phyloP scores from a whole-genome alignment of 2,797 vertebrate species.

The Sebastes itinus region DNA sequence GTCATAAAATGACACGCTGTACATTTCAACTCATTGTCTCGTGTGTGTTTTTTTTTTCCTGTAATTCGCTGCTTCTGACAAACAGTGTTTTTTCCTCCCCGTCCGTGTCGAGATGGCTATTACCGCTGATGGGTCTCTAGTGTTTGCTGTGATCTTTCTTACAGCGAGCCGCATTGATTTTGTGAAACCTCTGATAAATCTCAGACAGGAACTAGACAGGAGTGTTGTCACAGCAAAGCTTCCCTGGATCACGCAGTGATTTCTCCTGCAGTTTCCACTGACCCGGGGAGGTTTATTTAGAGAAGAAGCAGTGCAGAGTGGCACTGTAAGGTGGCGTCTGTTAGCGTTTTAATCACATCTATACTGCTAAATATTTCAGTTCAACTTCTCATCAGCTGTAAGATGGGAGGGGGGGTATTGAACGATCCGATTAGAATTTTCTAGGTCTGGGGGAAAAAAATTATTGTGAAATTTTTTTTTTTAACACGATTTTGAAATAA shows the following conservation, averaged over 20 bases:
- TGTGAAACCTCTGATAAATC: conserved; percentile 80
- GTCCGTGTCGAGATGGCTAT: conserved; percentile 65
- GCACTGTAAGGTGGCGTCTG: conserved; percentile 44
- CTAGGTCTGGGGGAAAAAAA: too few relatives aligned
- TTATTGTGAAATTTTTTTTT: too few relatives aligned
- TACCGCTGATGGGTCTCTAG: conserved; percentile 75
- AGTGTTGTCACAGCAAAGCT: conserved; percentile 83
- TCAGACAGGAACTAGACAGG: conserved; percentile 76
- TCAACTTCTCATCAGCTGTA: conserved; percentile 1
- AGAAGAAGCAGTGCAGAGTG: conserved; percentile 47
- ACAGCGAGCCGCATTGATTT: conserved; percentile 80
- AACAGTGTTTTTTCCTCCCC: conserved; percentile 19
- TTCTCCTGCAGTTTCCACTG: conserved; percentile 68
- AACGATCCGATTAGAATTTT: conserved; percentile 16
- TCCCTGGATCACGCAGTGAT: conserved; percentile 72
- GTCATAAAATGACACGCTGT: conserved; percentile 31
- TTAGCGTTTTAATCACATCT: conserved; percentile 46
- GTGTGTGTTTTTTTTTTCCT: conserved; percentile 42
- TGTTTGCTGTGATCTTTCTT: conserved; percentile 78
- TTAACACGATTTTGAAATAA: too few relatives aligned
- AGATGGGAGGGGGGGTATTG: background rate
- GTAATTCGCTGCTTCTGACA: conserved; percentile 55
- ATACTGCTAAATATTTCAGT: conserved; percentile 38
- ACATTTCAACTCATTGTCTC: conserved; percentile 47
- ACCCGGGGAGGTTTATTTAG: conserved; percentile 74